A percentile compares a stretch with the other conserved stretches of the same genome.
These are phyloP conservation scores for Meghimatium bilineatum DNA, from an alignment of 2,888 invertebrate species.

Conservation along the genomic window DNA sequence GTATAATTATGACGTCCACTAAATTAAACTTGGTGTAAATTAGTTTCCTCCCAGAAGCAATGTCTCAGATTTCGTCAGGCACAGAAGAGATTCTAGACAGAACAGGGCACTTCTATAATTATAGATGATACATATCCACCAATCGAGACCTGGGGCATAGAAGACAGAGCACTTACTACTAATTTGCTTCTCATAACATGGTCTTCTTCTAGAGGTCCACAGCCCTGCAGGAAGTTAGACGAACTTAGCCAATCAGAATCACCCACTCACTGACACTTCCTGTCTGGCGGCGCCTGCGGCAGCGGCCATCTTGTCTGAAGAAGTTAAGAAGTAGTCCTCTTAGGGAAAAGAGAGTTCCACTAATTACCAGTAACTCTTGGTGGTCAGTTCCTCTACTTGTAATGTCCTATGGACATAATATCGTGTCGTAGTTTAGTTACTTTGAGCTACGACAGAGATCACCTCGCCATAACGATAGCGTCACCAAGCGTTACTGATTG, in stretches of 20 bases:
- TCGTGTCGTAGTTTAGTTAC: conserved; percentile 14
- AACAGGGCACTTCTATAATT: conserved; percentile 24
- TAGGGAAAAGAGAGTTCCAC: not conserved
- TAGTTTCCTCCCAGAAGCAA: not conserved
- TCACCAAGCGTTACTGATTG: conserved; percentile 10
- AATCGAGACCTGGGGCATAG: conserved; percentile 4
- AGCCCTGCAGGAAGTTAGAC: conserved; percentile 33
- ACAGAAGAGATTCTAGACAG: not conserved
- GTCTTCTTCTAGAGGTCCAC: conserved; percentile 22
- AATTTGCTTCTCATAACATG: conserved; percentile 40
- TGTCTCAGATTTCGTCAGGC: conserved; percentile 21
- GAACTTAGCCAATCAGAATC: conserved; percentile 35
- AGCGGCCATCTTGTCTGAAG: conserved; percentile 31
- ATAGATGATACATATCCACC: conserved; percentile 30
- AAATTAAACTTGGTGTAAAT: conserved; percentile 3
- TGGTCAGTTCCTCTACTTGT: conserved; percentile 24
- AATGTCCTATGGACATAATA: conserved; percentile 32
- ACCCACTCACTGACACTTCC: conserved; percentile 34
- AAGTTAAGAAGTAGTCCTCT: conserved; percentile 22
- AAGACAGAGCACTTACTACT: conserved; percentile 15
- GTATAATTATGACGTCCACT: not conserved
- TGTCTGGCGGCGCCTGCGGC: conserved; percentile 12
- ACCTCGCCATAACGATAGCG: not conserved
- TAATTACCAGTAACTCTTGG: conserved; percentile 34
- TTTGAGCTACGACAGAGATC: not conserved